phyloP scores from a whole-genome alignment of 2,113 vertebrate genomes.

The Marcusenius ussheri region DNA sequence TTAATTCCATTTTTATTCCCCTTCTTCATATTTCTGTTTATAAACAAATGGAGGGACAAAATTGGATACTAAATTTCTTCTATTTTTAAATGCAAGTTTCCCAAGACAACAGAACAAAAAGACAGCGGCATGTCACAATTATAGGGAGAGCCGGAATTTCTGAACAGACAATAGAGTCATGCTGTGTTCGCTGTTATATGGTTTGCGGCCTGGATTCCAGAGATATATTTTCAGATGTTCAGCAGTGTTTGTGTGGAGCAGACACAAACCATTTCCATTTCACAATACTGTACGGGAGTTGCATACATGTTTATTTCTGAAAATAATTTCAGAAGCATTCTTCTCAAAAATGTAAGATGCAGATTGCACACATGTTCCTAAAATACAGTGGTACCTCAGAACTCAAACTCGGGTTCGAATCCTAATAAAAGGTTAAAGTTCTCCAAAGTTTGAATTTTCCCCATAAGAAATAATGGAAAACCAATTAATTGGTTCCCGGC shows the following conservation, averaged over 20 bases:
- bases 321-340: neutral
- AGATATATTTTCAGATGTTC: conserved; percentile 13
- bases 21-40: neutral
- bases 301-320: neutral
- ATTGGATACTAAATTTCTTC: neutral
- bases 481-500: too few relatives aligned
- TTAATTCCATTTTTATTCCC: neutral
- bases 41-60: neutral
- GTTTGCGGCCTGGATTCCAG: conserved; percentile 6
- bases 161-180: conserved; percentile 2
- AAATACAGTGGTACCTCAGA: neutral
- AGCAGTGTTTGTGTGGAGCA: neutral
- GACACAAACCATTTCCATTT: neutral
- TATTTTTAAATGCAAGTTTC: conserved; percentile 4
- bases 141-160: neutral
- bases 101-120: neutral
- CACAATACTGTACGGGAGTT: neutral
- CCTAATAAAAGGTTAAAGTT: too few relatives aligned
- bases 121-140: neutral
- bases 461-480: too few relatives aligned
- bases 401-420: too few relatives aligned
- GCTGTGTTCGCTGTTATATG: conserved; percentile 1
- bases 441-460: too few relatives aligned
- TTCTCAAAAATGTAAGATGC: neutral
- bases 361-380: neutral